Evolutionary conservation across 2,888 invertebrate species (phyloP), one percentile per base, ranked within the genome.

Genomic region (Zhengitettix transpicula): DNA sequence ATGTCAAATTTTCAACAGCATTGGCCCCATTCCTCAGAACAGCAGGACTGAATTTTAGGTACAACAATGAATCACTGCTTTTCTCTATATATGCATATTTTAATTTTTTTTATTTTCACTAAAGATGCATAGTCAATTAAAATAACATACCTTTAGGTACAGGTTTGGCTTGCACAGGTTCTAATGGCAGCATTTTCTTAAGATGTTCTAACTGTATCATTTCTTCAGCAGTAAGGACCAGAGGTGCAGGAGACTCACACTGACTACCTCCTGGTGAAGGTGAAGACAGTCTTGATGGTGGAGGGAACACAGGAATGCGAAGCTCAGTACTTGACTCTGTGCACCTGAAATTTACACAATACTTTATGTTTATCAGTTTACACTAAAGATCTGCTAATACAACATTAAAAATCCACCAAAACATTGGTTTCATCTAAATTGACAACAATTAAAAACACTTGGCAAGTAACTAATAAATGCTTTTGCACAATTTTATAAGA

Each of bases 231-330:
- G 87, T 82, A 78, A 89, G 84, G 68, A 88, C 84, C 67, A 89
- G 77, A 1, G 89, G 89, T 52, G 88, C 84, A 0, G 89, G 89
- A 66, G 88, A 87, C 69, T 89, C 89, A 66, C 89, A 89, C 42
- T 85, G 82, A 54, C 85, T 83, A 67, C 83, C 85, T 5, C 67
- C 67, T 12, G 67, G 67, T 47, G 67, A 66, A 9, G 67, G 67
- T n/a, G 67, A 65, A 9, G 67, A 63, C 42, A 61, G 57, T 55
- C 60, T 61, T 42, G 65, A 66, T 9, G 64, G 67, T n/a, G 77
- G 77, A 10, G 79, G 79, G 65, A 80, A 80, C 58, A 80, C 75
- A 0, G 80, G 81, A 64, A 80, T 80, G 68, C 79, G 77, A 41
- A 80, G 70, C 68, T 81, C 81, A 2, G 77, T 52, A 16, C 62